These are phyloP conservation scores for Solenopsis invicta DNA, from an alignment of 1,140 invertebrate species.

Conservation along the genomic window DNA sequence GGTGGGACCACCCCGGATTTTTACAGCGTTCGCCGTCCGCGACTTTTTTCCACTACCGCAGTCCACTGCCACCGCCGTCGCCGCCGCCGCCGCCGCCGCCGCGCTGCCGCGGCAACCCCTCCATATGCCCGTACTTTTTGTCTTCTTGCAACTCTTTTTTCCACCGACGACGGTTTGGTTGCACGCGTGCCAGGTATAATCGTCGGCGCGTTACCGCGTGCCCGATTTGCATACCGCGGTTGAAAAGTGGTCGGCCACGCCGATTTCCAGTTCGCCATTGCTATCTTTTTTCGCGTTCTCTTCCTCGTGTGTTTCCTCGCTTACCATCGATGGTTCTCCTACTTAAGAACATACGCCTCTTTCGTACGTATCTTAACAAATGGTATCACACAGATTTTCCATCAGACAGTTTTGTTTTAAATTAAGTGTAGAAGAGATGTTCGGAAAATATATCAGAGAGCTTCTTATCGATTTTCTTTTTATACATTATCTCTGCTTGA, in stretches of 20 bases:
- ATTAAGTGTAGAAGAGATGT: background rate
- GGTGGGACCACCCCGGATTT: conserved; percentile 80
- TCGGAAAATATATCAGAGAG: background rate
- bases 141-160: conserved; percentile 68
- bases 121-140: conserved; percentile 63
- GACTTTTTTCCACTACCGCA: conserved; percentile 81
- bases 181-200: conserved; percentile 80
- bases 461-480: conserved; percentile 1
- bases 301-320: conserved; percentile 3
- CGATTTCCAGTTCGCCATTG: conserved; percentile 74
- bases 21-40: conserved; percentile 80
- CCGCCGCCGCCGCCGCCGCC: too few species aligned
- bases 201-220: conserved; percentile 83
- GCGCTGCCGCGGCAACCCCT: conserved; percentile 18
- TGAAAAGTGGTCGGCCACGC: conserved; percentile 76
- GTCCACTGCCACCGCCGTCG: too few species aligned
- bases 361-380: background rate
- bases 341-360: background rate
- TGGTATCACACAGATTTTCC: background rate
- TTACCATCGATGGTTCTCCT: background rate
- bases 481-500: background rate
- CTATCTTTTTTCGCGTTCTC: conserved; percentile 63
- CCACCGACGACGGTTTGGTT: conserved; percentile 60
- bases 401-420: background rate
- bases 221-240: conserved; percentile 84